Base-by-base conservation (phyloP, 92 coral and sea anemone species). In the Zoanthus gigantus region DNA sequence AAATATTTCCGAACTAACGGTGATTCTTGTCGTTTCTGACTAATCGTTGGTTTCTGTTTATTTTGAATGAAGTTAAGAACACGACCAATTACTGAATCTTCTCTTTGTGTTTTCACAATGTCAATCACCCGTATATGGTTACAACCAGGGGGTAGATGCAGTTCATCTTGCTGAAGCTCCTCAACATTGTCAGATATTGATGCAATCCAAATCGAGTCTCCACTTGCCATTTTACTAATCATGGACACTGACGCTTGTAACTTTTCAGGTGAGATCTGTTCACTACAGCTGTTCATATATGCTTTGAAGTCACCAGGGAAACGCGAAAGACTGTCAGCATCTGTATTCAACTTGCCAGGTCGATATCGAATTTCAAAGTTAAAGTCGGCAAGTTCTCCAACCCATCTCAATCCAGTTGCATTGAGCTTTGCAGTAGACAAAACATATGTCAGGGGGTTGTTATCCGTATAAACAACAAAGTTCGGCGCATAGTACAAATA, bases 311-410 rank as follows among this genome's bases (percentile, higher is more conserved):
- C 89, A 18, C 58, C 77, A 2, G 90, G 88, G 5, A 92, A 29
- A 30, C 94, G 52, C 23, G 89, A 83, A 15, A 91, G 67, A n/a
- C 87, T 83, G 53, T 91, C 91, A 58, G 90, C 92, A 76, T 87
- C 94, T n/a, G 72, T 65, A 73, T 88, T 91, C 56, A 69, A 42
- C 79, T 72, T 88, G 45, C 93, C 89, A 11, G 92, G 87, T 48
- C 90, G 48, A 37, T 73, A 88, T 28, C 76, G 76, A 18, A 88
- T 84, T 29, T 88, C 94, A 68, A 91, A 88, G 74, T 77, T 88
- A 76, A 71, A 88, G 61, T 74, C 90, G 18, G 66, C 66, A 58
- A 42, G 83, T 82, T 58, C 66, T 58, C 66, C 66, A 58, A 58
- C 66, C 66, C 66, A 58, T 50, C 56, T 4, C 56, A 50, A 50